These are phyloP conservation scores for Netelia virgata DNA, from an alignment of 2,888 invertebrate species.

Conservation along the genomic window DNA sequence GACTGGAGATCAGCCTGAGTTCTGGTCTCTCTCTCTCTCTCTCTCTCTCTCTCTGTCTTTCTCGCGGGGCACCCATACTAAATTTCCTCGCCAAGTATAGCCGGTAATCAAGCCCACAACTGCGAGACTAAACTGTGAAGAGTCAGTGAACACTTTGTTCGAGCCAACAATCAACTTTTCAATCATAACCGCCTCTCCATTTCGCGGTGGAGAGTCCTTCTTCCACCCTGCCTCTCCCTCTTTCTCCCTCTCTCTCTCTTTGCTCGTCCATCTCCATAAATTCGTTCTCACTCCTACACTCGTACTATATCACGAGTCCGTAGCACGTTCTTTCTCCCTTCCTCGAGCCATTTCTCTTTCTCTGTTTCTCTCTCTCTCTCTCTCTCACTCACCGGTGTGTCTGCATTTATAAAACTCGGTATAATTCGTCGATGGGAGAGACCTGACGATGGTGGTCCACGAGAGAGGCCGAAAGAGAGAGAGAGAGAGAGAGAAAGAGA, in stretches of 20 bases:
- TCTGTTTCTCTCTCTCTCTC: not conserved
- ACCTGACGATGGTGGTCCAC: slow-evolving; percentile 30
- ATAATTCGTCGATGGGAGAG: slow-evolving; percentile 53
- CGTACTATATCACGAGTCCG: slow-evolving; percentile 13
- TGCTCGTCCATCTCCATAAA: slow-evolving; percentile 33
- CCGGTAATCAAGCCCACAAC: slow-evolving; percentile 60
- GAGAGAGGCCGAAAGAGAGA: not conserved
- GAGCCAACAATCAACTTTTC: slow-evolving; percentile 80
- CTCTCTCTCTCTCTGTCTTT: slow-evolving; percentile 2
- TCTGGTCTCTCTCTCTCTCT: not conserved
- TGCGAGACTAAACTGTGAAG: slow-evolving; percentile 71
- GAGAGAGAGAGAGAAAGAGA: slow-evolving; percentile 22
- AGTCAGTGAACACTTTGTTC: slow-evolving; percentile 82
- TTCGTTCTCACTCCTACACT: slow-evolving; percentile 12
- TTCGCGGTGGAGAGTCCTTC: slow-evolving; percentile 66
- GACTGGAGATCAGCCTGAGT: slow-evolving; percentile 29
- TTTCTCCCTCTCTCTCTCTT: slow-evolving; percentile 47
- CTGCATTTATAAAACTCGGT: slow-evolving; percentile 37
- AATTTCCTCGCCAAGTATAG: slow-evolving; percentile 39
- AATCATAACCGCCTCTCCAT: slow-evolving; percentile 79
- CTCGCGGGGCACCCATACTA: not conserved
- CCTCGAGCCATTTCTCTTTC: slow-evolving; percentile 7
- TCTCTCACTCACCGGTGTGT: not conserved
- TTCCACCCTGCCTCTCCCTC: slow-evolving; percentile 27
- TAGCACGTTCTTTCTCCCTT: slow-evolving; percentile 5